Percentiles rank a stretch among this genome's conserved stretches.
Conservation (phyloP, 2,797 vertebrate genomes). For the Lutjanus argentimaculatus region DNA sequence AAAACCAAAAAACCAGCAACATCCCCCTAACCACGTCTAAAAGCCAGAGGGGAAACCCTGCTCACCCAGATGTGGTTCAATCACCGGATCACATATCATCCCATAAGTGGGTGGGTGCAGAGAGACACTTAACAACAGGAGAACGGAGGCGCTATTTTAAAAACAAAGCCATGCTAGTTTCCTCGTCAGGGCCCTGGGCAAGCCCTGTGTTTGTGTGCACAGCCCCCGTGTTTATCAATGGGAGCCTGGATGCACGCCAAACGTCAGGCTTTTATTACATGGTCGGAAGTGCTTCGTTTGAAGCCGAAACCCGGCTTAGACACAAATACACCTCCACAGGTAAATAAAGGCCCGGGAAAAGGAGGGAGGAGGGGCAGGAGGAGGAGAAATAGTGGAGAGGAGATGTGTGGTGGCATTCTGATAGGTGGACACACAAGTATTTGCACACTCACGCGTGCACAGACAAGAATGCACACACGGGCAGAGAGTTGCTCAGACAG, state of each 20-base stretch:
- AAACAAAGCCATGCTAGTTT: conserved; percentile 54
- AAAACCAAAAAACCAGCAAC: conserved; percentile 2
- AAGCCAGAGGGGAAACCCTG: conserved; percentile 42
- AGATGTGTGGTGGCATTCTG: conserved; percentile 21
- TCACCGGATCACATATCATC: conserved; percentile 40
- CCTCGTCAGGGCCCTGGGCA: conserved; percentile 38
- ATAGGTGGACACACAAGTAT: conserved; percentile 10
- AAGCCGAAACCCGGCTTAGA: conserved; percentile 49
- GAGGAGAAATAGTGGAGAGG: neutral
- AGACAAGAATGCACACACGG: conserved; percentile 43
- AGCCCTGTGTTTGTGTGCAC: conserved; percentile 46
- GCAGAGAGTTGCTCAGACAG: conserved; percentile 49
- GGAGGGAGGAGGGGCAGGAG: neutral
- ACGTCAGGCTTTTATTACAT: conserved; percentile 69
- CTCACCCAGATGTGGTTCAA: conserved; percentile 38
- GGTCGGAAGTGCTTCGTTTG: conserved; percentile 63
- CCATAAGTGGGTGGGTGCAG: conserved; percentile 24
- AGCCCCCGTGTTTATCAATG: conserved; percentile 54
- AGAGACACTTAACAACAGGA: conserved; percentile 46
- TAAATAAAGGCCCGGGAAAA: conserved; percentile 60
- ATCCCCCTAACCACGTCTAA: conserved; percentile 1
- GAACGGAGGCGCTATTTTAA: conserved; percentile 41
- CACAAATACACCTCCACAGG: conserved; percentile 70
- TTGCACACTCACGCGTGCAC: conserved; percentile 12
- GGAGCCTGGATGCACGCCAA: conserved; percentile 63